Percentiles rank a stretch among this genome's conserved stretches.
Conservation (phyloP, 2,113 vertebrate genomes). For the Tetrao urogallus region DNA sequence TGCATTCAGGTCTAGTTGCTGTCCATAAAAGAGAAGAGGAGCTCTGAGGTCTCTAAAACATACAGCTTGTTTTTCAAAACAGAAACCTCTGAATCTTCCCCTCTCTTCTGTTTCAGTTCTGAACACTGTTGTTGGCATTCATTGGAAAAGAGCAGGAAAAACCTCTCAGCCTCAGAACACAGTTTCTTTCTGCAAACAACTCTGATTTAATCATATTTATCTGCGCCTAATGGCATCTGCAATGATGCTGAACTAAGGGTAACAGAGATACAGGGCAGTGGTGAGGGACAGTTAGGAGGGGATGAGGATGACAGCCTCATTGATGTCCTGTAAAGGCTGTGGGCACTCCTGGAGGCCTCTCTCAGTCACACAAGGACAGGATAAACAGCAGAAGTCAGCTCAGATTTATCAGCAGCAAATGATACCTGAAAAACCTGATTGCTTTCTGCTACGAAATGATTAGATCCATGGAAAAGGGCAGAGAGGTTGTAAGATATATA, state of each 20-base stretch:
- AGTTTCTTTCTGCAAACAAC: not conserved
- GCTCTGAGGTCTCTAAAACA: not conserved
- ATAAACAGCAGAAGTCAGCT: not conserved
- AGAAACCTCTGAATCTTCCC: not conserved
- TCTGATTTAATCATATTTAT: not conserved
- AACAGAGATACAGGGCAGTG: not conserved
- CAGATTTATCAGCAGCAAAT: not conserved
- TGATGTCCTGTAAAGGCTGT: not conserved
- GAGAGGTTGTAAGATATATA: not conserved
- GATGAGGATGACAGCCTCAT: not conserved
- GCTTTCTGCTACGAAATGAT: rapidly evolving
- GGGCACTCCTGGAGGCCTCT: not conserved
- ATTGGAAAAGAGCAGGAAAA: not conserved
- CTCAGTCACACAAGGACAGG: not conserved
- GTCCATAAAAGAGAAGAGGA: not conserved
- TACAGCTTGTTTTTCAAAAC: not conserved
- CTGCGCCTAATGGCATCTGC: not conserved
- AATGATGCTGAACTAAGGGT: not conserved
- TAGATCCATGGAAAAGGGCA: not conserved
- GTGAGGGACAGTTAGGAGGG: not conserved
- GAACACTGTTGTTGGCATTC: not conserved
- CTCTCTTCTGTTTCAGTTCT: not conserved
- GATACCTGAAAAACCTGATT: not conserved
- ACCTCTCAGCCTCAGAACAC: not conserved
- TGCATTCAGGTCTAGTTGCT: not conserved